phyloP scores from a whole-genome alignment of 2,888 invertebrate genomes.

The Seira musarum region DNA sequence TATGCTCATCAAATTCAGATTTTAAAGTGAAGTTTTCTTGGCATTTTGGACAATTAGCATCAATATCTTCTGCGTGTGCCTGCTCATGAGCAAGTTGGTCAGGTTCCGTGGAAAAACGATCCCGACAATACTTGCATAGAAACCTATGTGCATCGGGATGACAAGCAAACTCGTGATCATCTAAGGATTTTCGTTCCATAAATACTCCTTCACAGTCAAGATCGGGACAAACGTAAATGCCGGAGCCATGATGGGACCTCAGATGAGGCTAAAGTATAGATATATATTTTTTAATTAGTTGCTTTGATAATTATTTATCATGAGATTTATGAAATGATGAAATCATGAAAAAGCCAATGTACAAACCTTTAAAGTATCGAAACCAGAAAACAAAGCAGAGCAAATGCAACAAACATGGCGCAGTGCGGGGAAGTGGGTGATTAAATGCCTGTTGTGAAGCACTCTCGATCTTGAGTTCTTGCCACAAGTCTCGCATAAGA shows the following conservation, averaged over 20 bases:
- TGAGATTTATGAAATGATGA: no score
- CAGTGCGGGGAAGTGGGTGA: constrained; percentile 36
- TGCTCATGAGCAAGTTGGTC: constrained; percentile 41
- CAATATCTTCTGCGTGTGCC: constrained; percentile 41
- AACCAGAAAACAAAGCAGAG: constrained; percentile 40
- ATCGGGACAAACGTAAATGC: constrained; percentile 56
- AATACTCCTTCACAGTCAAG: constrained; percentile 55
- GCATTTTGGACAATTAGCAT: constrained; percentile 47
- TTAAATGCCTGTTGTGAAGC: constrained; percentile 51
- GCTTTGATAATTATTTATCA: no score
- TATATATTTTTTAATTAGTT: no score
- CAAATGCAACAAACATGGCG: constrained; percentile 54
- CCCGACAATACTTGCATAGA: constrained; percentile 49
- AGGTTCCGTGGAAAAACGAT: constrained; percentile 42
- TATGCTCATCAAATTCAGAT: constrained; percentile 40
- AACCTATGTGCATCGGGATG: constrained; percentile 54
- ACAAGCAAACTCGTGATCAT: constrained; percentile 54
- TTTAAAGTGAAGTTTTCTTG: constrained; percentile 27
- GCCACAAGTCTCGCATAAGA: constrained; percentile 48
- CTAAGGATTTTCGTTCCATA: constrained; percentile 52
- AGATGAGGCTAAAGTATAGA: constrained; percentile 54
- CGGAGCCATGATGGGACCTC: constrained; percentile 46
- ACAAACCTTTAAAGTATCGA: constrained; percentile 51
- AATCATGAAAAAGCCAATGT: not conserved
- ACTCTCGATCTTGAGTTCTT: constrained; percentile 42